A percentile compares a stretch with the other conserved stretches of the same genome.
Evolutionary conservation across 2,113 vertebrate species (phyloP).

Genomic region (Coturnix japonica): DNA sequence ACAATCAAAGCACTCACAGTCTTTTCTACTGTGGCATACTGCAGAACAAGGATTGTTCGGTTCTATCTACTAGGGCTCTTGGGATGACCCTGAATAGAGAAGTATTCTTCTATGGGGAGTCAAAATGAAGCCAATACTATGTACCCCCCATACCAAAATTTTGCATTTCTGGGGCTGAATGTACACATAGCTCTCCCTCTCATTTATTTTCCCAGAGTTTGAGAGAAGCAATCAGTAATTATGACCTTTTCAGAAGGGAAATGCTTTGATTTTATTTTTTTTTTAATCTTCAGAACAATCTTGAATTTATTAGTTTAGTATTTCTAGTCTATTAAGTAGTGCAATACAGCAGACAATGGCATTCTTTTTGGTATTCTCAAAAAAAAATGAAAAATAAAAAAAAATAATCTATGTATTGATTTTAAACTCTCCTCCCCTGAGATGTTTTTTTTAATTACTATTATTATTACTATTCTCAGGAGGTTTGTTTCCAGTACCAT

Average conservation of each 20-base stretch:
- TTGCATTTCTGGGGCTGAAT: neutral
- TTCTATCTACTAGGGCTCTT: neutral
- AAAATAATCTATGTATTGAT: neutral
- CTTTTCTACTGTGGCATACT: neutral
- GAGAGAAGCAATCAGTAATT: neutral
- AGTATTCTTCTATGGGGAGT: fast-evolving
- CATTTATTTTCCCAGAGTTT: neutral
- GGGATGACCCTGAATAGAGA: neutral
- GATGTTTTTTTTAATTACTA: neutral
- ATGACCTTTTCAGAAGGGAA: neutral
- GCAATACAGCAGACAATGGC: neutral
- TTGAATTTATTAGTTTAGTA: neutral
- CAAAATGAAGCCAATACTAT: neutral
- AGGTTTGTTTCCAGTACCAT: neutral
- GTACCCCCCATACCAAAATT: neutral
- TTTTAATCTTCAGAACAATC: neutral
- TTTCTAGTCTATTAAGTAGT: neutral
- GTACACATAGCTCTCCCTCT: neutral
- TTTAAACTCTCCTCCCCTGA: neutral
- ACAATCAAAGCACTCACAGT: neutral
- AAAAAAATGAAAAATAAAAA: no score
- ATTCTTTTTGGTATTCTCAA: neutral
- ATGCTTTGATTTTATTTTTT: neutral
- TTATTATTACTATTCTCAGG: no score
- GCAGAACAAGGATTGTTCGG: neutral